A percentile compares a stretch with the other conserved stretches of the same genome.
These are phyloP conservation scores for Galerucella pusilla DNA, from an alignment of 2,888 invertebrate species.

Conservation along the genomic window DNA sequence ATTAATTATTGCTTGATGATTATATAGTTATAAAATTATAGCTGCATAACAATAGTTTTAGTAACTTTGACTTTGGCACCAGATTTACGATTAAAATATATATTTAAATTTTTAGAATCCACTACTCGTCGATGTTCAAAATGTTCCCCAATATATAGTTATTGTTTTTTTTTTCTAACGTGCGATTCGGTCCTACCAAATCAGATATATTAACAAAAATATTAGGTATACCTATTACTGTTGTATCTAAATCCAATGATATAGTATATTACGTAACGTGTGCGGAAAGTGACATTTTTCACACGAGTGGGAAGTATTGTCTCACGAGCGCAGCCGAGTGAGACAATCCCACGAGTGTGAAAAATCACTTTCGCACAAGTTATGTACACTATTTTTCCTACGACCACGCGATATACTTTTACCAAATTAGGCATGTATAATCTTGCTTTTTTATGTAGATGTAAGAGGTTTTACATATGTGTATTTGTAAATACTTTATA, in stretches of 20 bases:
- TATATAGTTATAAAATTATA: slow-evolving; percentile 51
- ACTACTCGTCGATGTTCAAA: slow-evolving; percentile 62
- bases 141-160: slow-evolving; percentile 63
- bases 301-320: too few relatives aligned
- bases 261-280: too few relatives aligned
- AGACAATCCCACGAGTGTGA: too few relatives aligned
- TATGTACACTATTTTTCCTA: too few relatives aligned
- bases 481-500: too few relatives aligned
- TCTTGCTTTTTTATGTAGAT: too few relatives aligned
- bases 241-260: neutral
- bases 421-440: too few relatives aligned
- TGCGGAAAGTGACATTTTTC: too few relatives aligned
- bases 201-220: slow-evolving; percentile 15
- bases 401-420: too few relatives aligned
- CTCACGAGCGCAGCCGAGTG: too few relatives aligned
- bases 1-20: slow-evolving; percentile 51
- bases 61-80: slow-evolving; percentile 66
- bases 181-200: slow-evolving; percentile 28
- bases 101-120: slow-evolving; percentile 60
- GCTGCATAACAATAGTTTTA: slow-evolving; percentile 56
- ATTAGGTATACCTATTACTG: neutral
- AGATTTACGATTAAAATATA: slow-evolving; percentile 59
- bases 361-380: too few relatives aligned
- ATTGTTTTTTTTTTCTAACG: slow-evolving; percentile 43
- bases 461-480: too few relatives aligned